A percentile compares a stretch with the other conserved stretches of the same genome.
These are phyloP conservation scores for Ypsolopha sequella DNA, from an alignment of 2,888 invertebrate genomes.

Conservation along the genomic window DNA sequence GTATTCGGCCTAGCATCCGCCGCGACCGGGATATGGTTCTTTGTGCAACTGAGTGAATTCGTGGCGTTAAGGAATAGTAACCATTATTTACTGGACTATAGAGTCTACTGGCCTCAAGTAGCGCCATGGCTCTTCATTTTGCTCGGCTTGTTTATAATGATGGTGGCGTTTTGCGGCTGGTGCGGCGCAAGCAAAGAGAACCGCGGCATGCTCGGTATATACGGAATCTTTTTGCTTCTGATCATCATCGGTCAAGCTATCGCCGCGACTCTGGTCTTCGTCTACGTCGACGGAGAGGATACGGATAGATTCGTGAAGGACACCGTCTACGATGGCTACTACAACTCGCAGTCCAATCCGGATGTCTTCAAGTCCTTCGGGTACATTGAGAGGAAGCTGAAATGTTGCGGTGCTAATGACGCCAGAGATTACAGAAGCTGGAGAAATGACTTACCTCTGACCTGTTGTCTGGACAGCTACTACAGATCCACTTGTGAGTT, in stretches of 20 bases:
- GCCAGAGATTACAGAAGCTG: conserved; percentile 59
- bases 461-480: conserved; percentile 57
- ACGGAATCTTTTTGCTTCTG: conserved; percentile 44
- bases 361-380: conserved; percentile 54
- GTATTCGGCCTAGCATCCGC: conserved; percentile 55
- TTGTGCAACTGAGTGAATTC: conserved; percentile 57
- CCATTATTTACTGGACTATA: conserved; percentile 57
- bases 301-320: conserved; percentile 60
- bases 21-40: conserved; percentile 62
- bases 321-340: conserved; percentile 61
- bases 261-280: conserved; percentile 52
- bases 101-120: conserved; percentile 62
- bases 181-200: conserved; percentile 52
- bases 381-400: conserved; percentile 51
- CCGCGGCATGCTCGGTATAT: conserved; percentile 50
- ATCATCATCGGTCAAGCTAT: conserved; percentile 49
- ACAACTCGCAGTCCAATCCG: conserved; percentile 56
- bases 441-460: conserved; percentile 55
- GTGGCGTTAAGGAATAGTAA: conserved; percentile 54
- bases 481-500: conserved; percentile 57
- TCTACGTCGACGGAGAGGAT: conserved; percentile 58
- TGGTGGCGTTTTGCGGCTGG: conserved; percentile 56
- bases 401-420: conserved; percentile 61
- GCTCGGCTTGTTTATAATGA: conserved; percentile 47
- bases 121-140: conserved; percentile 64